Evolutionary conservation across 2,797 vertebrate genomes (phyloP).

Genomic region (Zonotrichia albicollis): DNA sequence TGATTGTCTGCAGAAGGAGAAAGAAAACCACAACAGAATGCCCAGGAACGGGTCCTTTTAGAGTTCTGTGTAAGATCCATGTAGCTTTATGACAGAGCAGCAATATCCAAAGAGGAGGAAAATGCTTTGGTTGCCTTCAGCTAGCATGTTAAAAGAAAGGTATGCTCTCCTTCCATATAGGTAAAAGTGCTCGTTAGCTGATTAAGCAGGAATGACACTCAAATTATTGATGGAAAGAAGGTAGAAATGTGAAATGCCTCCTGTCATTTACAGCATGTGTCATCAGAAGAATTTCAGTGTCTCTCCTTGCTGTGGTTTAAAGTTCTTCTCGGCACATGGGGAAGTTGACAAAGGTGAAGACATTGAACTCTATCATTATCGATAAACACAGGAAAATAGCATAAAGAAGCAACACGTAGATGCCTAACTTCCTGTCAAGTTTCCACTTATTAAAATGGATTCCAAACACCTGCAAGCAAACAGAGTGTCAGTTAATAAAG

Average conservation of each 20-base stretch:
- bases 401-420: conserved; percentile 90
- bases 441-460: conserved; percentile 95
- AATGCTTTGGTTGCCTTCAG: conserved; percentile 58
- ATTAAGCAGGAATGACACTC: conserved; percentile 57
- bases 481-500: background rate
- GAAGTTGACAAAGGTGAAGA: conserved; percentile 98
- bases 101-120: conserved; percentile 42
- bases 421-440: conserved; percentile 89
- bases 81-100: conserved; percentile 10
- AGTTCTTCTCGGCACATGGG: conserved; percentile 91
- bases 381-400: conserved; percentile 94
- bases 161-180: conserved; percentile 49
- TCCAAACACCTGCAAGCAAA: conserved; percentile 85
- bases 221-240: conserved; percentile 44
- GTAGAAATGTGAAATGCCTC: conserved; percentile 39
- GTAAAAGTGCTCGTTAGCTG: conserved; percentile 57
- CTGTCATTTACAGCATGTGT: conserved; percentile 35
- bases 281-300: conserved; percentile 12
- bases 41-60: conserved; percentile 12
- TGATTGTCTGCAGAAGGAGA: conserved; percentile 49
- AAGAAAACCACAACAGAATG: conserved; percentile 6
- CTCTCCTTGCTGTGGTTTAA: conserved; percentile 60
- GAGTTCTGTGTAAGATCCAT: conserved; percentile 19
- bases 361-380: conserved; percentile 95
- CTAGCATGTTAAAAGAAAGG: conserved; percentile 25